Conservation (phyloP, 2,113 vertebrate genomes). For the Chamaetylas fuelleborni region DNA sequence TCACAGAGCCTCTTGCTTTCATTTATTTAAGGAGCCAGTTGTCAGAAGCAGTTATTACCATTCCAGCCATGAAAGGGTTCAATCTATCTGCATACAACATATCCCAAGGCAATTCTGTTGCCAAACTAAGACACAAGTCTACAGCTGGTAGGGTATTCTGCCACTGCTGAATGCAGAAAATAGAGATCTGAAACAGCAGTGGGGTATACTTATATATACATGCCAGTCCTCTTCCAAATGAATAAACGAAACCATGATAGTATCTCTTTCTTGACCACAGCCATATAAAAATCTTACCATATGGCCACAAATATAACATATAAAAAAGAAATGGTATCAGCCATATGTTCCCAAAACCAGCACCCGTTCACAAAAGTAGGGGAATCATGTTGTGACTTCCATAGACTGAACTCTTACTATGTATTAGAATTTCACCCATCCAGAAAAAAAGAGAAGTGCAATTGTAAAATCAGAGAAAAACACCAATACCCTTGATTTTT, state of each 20-base stretch:
- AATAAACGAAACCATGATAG: background rate
- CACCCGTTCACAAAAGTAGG: rapidly evolving
- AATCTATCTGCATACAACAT: slow-evolving; percentile 65
- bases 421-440: slow-evolving; percentile 40
- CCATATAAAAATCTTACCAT: background rate
- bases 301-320: background rate
- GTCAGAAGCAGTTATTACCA: slow-evolving; percentile 32
- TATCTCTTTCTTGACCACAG: background rate
- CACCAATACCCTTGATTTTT: slow-evolving; percentile 60
- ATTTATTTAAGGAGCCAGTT: background rate
- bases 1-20: background rate
- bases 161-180: background rate
- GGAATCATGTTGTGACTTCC: slow-evolving; percentile 19
- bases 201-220: background rate
- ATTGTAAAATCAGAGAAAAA: slow-evolving; percentile 56
- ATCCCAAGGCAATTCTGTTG: background rate
- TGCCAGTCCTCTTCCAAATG: background rate
- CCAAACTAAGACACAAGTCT: background rate
- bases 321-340: background rate
- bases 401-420: slow-evolving; percentile 76
- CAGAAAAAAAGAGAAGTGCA: slow-evolving; percentile 42
- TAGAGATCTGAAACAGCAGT: background rate
- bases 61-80: slow-evolving; percentile 69
- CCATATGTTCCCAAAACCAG: background rate
- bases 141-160: background rate